Evolutionary conservation across 2,113 vertebrate species (phyloP).

Genomic region (Ovis canadensis): DNA sequence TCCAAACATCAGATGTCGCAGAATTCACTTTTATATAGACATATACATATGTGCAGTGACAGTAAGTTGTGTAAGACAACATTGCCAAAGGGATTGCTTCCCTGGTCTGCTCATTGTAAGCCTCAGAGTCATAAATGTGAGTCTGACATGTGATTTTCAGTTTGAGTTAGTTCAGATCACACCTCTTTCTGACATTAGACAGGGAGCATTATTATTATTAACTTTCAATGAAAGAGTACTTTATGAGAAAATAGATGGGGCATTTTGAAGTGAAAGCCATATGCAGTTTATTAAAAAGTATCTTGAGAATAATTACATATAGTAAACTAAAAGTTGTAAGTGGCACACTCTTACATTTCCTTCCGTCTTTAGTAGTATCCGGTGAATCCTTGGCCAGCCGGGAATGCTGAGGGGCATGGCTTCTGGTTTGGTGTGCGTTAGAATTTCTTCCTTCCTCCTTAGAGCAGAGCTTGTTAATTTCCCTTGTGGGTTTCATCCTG

Average conservation of each 20-base stretch:
- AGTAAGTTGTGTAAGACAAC: not conserved
- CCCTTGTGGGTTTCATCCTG: not conserved
- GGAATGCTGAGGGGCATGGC: not conserved
- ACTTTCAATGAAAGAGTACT: not conserved
- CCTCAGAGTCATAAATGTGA: not conserved
- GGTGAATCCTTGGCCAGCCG: not conserved
- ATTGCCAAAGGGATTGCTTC: not conserved
- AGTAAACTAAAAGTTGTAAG: not conserved
- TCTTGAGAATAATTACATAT: not conserved
- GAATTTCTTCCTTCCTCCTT: not conserved
- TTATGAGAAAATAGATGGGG: not conserved
- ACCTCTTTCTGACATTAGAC: not conserved
- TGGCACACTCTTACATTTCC: not conserved
- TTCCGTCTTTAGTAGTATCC: not conserved
- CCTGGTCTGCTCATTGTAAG: not conserved
- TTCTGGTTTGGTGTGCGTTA: not conserved
- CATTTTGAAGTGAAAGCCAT: not conserved
- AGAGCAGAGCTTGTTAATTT: not conserved
- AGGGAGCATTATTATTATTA: not conserved
- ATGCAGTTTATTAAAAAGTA: not conserved
- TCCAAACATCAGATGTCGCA: not conserved
- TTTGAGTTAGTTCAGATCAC: not conserved
- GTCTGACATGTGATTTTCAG: not conserved
- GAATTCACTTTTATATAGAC: not conserved
- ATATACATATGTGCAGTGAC: rapidly evolving